A percentile compares a stretch with the other conserved stretches of the same genome.
Conservation (phyloP, 2,888 invertebrate species). For the Andrena marginata region DNA sequence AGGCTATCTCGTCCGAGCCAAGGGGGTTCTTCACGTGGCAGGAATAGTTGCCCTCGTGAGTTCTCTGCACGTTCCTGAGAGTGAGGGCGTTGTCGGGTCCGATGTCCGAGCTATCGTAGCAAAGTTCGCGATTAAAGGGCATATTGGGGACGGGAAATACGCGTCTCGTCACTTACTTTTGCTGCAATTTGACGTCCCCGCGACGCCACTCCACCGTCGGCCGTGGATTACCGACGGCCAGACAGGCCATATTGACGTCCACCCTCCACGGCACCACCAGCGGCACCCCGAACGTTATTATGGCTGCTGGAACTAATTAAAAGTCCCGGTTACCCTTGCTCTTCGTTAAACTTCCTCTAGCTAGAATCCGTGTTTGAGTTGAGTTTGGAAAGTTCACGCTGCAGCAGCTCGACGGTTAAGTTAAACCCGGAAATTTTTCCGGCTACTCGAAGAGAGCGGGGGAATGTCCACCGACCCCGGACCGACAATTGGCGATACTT, state of each 20-base stretch:
- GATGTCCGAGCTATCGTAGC: slow-evolving; percentile 78
- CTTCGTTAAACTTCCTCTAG: slow-evolving; percentile 46
- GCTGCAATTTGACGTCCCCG: slow-evolving; percentile 83
- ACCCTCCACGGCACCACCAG: slow-evolving; percentile 86
- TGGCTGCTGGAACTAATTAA: slow-evolving; percentile 86
- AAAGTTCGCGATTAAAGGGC: slow-evolving; percentile 6
- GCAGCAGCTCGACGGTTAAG: background rate
- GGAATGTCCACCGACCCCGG: background rate
- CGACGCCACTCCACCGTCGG: slow-evolving; percentile 86
- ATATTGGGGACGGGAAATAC: background rate
- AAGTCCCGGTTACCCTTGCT: slow-evolving; percentile 49
- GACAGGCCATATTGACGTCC: slow-evolving; percentile 86
- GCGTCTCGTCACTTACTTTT: slow-evolving; percentile 75
- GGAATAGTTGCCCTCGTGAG: slow-evolving; percentile 87
- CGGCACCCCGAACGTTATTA: slow-evolving; percentile 87
- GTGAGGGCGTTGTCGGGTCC: slow-evolving; percentile 86
- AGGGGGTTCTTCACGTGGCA: slow-evolving; percentile 86
- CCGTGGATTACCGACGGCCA: slow-evolving; percentile 86
- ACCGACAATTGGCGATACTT: slow-evolving; percentile 21
- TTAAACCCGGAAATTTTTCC: slow-evolving; percentile 30
- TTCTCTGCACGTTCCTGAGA: slow-evolving; percentile 86
- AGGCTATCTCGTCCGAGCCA: slow-evolving; percentile 86
- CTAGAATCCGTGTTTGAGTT: slow-evolving; percentile 55
- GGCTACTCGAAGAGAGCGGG: background rate
- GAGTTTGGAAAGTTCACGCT: slow-evolving; percentile 44